Conservation (phyloP, 1,140 invertebrate genomes). For the Zeugodacus cucurbitae region DNA sequence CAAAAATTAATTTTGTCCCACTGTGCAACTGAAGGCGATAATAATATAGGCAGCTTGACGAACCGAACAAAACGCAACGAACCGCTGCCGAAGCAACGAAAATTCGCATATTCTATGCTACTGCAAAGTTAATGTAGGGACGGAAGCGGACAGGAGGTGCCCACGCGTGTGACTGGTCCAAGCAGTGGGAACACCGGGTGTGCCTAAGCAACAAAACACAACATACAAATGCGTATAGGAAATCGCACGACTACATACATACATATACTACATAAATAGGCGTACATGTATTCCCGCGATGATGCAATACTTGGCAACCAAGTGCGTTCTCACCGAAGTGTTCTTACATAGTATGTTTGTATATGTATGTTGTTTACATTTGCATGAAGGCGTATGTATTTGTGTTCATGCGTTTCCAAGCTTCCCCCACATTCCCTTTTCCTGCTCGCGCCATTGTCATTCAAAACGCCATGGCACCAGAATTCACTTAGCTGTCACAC, state of each 20-base stretch:
- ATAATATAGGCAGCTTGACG: neutral
- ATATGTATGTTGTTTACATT: neutral
- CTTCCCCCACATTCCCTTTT: neutral
- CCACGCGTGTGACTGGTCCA: neutral
- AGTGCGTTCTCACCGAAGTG: neutral
- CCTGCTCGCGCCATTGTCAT: neutral
- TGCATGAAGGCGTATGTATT: neutral
- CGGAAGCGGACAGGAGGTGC: neutral
- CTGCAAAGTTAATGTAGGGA: neutral
- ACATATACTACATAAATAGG: neutral
- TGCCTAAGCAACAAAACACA: neutral
- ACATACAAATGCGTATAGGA: neutral
- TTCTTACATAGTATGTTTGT: neutral
- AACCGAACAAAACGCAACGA: slow-evolving; percentile 6
- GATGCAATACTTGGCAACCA: neutral
- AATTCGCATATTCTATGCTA: neutral
- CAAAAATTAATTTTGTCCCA: neutral
- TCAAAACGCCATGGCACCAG: neutral
- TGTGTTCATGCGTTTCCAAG: neutral
- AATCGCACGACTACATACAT: neutral
- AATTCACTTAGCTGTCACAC: neutral
- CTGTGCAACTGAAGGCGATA: neutral
- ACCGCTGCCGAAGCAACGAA: slow-evolving; percentile 19
- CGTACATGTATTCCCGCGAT: neutral
- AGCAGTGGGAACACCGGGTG: neutral